Evolutionary conservation across 2,797 vertebrate species (phyloP), one percentile per base, ranked within the genome.

Genomic region (Kryptolebias ocellatus): DNA sequence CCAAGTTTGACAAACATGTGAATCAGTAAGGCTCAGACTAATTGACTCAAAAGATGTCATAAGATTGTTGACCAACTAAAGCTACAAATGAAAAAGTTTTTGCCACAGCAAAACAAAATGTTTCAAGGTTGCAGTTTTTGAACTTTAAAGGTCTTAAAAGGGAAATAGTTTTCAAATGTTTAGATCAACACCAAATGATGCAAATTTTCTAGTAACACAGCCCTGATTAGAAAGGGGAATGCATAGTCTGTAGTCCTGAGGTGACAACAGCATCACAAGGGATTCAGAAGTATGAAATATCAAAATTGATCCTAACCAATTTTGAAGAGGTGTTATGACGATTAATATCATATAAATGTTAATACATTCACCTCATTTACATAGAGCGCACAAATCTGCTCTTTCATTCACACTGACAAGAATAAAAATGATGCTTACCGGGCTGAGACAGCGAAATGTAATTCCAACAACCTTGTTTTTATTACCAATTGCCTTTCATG

Each of bases 271-370:
- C n/a, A 34, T 29, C 28, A 18, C 14, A 5, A 14, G 37, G 39
- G 39, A 12, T 42, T 58, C 7, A 39, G 31, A 4, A n/a, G 53
- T n/a, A 51, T 37, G 46, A 60, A 60, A 39, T 24, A 51, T 29
- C 53, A 10, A 56, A 50, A 57, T 28, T 28, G 44, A 68, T 63
- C 51, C n/a, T 5, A 53, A 45, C 49, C 16, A 28, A 53, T 63
- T 17, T 17, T 45, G 52, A 72, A 58, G 63, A 68, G 47, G 47
- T 59, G 27, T 64, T 63, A 34, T 2, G 9, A 67, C 66, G 62
- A 79, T 77, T 78, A 80, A 78, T 74, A 57, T 52, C 31, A 45
- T 60, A 79, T 55, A 47, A 27, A 64, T 76, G 55, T 54, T 59
- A 52, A 80, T 64, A 8, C 24, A 79, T 69, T 62, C 47, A 14